These are phyloP conservation scores for Aphyosemion australe DNA, from an alignment of 2,113 vertebrate genomes.

Conservation along the genomic window DNA sequence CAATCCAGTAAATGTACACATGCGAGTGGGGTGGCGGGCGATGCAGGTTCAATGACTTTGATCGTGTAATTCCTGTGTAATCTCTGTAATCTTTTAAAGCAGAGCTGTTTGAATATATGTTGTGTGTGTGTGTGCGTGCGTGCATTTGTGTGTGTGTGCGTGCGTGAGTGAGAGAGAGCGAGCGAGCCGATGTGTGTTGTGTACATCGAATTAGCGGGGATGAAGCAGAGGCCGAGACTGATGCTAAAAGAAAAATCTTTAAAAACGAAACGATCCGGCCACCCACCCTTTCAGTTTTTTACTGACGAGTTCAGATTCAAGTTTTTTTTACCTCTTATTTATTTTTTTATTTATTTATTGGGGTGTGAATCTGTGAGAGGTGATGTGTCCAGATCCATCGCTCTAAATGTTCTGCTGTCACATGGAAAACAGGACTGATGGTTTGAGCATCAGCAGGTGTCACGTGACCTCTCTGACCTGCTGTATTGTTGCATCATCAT, in stretches of 20 bases:
- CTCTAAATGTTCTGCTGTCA: neutral
- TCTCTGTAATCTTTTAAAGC: slow-evolving; percentile 83
- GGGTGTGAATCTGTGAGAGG: neutral
- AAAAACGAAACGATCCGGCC: slow-evolving; percentile 40
- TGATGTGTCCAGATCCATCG: neutral
- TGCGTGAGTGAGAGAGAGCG: slow-evolving; percentile 7
- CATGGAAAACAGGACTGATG: too few species aligned
- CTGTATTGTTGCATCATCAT: neutral
- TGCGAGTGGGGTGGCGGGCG: slow-evolving; percentile 45
- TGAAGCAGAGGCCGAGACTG: slow-evolving; percentile 35
- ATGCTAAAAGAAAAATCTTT: slow-evolving; percentile 54
- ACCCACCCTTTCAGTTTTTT: slow-evolving; percentile 9
- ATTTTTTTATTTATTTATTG: neutral
- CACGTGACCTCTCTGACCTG: neutral
- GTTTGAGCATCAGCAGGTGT: too few species aligned
- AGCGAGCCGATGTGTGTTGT: slow-evolving; percentile 24
- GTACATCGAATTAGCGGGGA: slow-evolving; percentile 56
- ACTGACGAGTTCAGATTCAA: neutral
- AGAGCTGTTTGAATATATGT: slow-evolving; percentile 66
- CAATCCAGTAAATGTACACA: slow-evolving; percentile 51
- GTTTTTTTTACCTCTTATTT: neutral
- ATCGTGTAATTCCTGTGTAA: slow-evolving; percentile 83
- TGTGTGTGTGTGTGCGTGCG: slow-evolving; percentile 37
- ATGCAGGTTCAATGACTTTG: slow-evolving; percentile 76
- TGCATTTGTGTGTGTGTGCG: slow-evolving; percentile 32